These are phyloP conservation scores for Acleris emargana DNA, from an alignment of 2,888 invertebrate genomes.

Conservation along the genomic window DNA sequence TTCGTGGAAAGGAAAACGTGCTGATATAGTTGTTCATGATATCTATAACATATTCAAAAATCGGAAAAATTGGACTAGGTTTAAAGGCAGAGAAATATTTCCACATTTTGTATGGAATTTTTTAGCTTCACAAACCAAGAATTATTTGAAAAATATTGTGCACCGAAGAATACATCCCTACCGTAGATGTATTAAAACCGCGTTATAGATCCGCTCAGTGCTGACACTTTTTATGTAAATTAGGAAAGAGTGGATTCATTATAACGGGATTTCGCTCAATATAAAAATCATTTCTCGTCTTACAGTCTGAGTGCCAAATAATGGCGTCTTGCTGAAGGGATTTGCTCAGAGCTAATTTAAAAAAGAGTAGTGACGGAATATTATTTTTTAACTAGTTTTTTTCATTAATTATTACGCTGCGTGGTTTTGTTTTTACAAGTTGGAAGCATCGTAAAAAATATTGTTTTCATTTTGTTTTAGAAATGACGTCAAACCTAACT, in stretches of 20 bases:
- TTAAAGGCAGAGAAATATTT: no score
- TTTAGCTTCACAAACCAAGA: no score
- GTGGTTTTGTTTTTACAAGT: not conserved
- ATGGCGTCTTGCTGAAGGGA: slow-evolving; percentile 46
- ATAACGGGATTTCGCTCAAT: slow-evolving; percentile 54
- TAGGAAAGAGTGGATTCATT: slow-evolving; percentile 61
- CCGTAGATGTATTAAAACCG: slow-evolving; percentile 61
- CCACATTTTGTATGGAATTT: no score
- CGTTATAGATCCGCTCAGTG: slow-evolving; percentile 60
- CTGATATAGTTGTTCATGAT: no score
- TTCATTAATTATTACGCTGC: not conserved
- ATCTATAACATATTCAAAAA: no score
- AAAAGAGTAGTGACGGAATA: not conserved
- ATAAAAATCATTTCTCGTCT: slow-evolving; percentile 48
- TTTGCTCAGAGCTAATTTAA: slow-evolving; percentile 27
- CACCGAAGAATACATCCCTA: slow-evolving; percentile 30
- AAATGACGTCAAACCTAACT: no score
- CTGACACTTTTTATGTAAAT: slow-evolving; percentile 70
- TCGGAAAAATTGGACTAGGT: no score
- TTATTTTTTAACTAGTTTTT: not conserved
- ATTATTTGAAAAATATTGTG: not conserved
- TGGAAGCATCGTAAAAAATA: no score
- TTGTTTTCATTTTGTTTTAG: no score
- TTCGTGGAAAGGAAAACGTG: no score
- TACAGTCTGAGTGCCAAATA: slow-evolving; percentile 51